A percentile compares a stretch with the other conserved stretches of the same genome.
These are phyloP conservation scores for Dasysyrphus tricinctus DNA, from an alignment of 2,888 invertebrate genomes.

Conservation along the genomic window DNA sequence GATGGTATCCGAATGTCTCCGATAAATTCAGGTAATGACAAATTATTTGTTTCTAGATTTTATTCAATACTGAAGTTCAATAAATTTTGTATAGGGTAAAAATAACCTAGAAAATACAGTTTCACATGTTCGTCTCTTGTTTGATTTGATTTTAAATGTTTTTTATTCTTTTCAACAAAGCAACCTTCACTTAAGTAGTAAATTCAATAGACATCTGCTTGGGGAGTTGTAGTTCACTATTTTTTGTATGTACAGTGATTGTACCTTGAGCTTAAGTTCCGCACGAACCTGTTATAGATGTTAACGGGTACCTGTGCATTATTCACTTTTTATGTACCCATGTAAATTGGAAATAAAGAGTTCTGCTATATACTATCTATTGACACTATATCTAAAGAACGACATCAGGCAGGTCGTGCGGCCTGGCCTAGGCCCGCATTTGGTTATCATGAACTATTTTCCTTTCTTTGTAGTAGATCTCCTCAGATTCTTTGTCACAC, in stretches of 20 bases:
- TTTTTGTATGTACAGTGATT: conserved; percentile 27
- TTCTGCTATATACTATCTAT: conserved; percentile 54
- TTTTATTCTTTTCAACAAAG: background rate
- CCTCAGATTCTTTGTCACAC: conserved; percentile 99
- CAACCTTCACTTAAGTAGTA: background rate
- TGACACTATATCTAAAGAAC: conserved; percentile 83
- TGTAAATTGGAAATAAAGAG: conserved; percentile 34
- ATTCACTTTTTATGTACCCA: conserved; percentile 22
- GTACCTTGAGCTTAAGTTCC: conserved; percentile 11
- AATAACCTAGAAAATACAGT: conserved; percentile 1
- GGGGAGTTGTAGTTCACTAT: background rate
- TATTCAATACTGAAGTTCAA: background rate
- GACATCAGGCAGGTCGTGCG: conserved; percentile 84
- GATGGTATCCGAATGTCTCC: no score
- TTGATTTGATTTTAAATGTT: background rate
- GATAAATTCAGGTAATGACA: background rate
- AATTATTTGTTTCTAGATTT: background rate
- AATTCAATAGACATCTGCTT: conserved; percentile 6
- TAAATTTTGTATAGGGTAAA: background rate
- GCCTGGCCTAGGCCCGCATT: conserved; percentile 84
- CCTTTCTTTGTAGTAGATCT: conserved; percentile 98
- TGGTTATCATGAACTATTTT: conserved; percentile 88
- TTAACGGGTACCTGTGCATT: conserved; percentile 25
- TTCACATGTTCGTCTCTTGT: background rate
- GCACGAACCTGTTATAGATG: conserved; percentile 35